Evolutionary conservation across 1,140 invertebrate species (phyloP), one percentile per base, ranked within the genome.

Genomic region (Nasonia longicornis): DNA sequence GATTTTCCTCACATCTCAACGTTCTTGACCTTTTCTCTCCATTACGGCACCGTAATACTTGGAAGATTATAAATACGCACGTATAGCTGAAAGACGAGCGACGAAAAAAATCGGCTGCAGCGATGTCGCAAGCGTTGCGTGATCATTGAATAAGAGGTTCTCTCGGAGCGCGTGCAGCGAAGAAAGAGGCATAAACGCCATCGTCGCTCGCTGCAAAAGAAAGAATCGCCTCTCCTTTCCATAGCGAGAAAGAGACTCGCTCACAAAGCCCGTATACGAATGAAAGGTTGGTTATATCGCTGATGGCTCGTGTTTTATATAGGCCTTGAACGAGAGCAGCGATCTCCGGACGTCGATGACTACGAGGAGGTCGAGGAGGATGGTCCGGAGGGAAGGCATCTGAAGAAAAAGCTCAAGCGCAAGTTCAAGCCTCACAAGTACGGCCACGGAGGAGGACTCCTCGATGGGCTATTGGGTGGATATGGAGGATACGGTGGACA

Each of bases 401-500:
- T 82, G 16, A 82, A 84, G 64, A 71, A 31, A 22, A 84, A 84
- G 75, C 72, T 71, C 63, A 83, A 81, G 58, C 58, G 75, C 35
- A 84, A 82, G 72, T 71, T 79, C 35, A 80, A 77, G 63, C 81
- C 77, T 0, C 73, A 83, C 58, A 80, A 80, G n/a, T 76, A 58
- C 31, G 81, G 81, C 11, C 29, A 42, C 10, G 38, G 45, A 0
- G 26, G 64, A n/a, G 74, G 52, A 22, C 20, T 48, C 7, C 35
- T 76, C 35, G 26, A 38, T 16, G 76, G 76, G 4, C 42, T 77
- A 0, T 3, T 67, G 2, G 45, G 69, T 14, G 58, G 66, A 3
- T 81, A 52, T 16, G 74, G 83, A 29, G 85, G 85, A 1, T 87
- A 83, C 45, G 78, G 85, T 14, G 84, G 86, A 75, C 84, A 84